Evolutionary conservation across 2,888 invertebrate species (phyloP).

Genomic region (Pristionchus fissidentatus): DNA sequence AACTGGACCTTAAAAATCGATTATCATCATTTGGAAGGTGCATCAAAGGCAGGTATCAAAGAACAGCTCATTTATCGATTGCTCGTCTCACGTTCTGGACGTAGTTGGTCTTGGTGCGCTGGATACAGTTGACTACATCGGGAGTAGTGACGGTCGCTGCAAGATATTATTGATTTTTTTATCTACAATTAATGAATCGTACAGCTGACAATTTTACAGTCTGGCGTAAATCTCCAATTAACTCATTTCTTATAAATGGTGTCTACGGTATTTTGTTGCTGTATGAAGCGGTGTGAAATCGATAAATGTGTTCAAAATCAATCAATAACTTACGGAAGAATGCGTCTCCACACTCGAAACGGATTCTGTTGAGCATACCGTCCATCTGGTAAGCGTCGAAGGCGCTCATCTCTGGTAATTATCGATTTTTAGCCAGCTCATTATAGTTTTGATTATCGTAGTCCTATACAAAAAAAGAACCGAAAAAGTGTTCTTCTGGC

Average conservation of each 20-base stretch:
- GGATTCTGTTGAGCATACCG: conserved; percentile 31
- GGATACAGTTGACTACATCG: conserved; percentile 17
- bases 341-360: conserved; percentile 48
- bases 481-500: background rate
- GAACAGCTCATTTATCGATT: background rate
- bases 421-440: too few relatives aligned
- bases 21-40: too few relatives aligned
- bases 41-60: background rate
- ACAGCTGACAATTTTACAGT: background rate
- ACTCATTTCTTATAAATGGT: background rate
- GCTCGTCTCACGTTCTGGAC: conserved; percentile 11
- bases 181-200: background rate
- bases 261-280: too few relatives aligned
- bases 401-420: conserved; percentile 3
- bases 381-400: conserved; percentile 48
- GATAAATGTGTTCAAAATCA: too few relatives aligned
- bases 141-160: background rate
- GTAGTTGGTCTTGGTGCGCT: conserved; percentile 47
- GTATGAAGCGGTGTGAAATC: too few relatives aligned
- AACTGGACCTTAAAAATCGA: background rate
- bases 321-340: conserved; percentile 17
- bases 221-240: background rate
- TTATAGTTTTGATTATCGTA: too few relatives aligned
- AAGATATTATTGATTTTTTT: background rate
- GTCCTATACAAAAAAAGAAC: background rate